phyloP scores from a whole-genome alignment of 2,797 vertebrate genomes.

The Sparus aurata region DNA sequence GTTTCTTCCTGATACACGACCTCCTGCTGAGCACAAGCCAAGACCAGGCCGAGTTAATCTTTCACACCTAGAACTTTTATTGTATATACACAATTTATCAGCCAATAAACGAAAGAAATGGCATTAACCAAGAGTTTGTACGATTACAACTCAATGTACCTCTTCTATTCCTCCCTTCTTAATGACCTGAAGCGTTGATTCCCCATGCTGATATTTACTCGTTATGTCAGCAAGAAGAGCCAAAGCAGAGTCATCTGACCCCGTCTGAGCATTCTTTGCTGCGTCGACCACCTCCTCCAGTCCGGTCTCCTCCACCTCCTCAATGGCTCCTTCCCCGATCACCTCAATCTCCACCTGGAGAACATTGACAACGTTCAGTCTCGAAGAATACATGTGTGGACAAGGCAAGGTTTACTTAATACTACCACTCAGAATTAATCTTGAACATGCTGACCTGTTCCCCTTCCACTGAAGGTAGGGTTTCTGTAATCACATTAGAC shows the following conservation, averaged over 20 bases:
- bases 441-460: slow-evolving; percentile 86
- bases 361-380: slow-evolving; percentile 29
- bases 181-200: slow-evolving; percentile 85
- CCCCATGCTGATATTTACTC: slow-evolving; percentile 97
- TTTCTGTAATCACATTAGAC: slow-evolving; percentile 95
- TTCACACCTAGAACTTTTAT: not conserved
- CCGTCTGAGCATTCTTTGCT: slow-evolving; percentile 88
- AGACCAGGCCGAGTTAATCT: slow-evolving; percentile 3
- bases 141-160: slow-evolving; percentile 45
- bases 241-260: slow-evolving; percentile 95
- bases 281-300: slow-evolving; percentile 92
- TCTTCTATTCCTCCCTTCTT: slow-evolving; percentile 83
- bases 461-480: slow-evolving; percentile 90
- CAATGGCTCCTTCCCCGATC: slow-evolving; percentile 88
- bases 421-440: not conserved
- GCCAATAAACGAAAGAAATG: not conserved
- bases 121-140: not conserved
- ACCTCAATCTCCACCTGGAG: slow-evolving; percentile 92
- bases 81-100: not conserved
- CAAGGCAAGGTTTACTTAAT: not conserved
- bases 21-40: slow-evolving; percentile 70
- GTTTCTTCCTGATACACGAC: slow-evolving; percentile 86
- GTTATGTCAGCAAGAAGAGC: slow-evolving; percentile 97
- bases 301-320: slow-evolving; percentile 89
- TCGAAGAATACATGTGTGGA: not conserved